These are phyloP conservation scores for Marmota flaviventris DNA, from an alignment of 2,113 vertebrate genomes.

Conservation along the genomic window DNA sequence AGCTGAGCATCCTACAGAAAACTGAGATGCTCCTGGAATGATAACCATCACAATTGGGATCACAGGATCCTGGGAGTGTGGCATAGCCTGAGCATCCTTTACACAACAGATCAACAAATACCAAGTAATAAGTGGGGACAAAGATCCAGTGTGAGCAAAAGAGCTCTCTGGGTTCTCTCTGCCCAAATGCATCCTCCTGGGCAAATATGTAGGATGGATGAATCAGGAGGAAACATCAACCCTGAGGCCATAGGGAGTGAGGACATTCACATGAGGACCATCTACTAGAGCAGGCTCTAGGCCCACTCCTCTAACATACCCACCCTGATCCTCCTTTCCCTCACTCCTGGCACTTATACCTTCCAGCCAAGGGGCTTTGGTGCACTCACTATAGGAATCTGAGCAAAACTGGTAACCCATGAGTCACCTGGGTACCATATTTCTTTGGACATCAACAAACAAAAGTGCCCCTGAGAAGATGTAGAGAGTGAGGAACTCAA, in stretches of 20 bases:
- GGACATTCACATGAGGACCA: not conserved
- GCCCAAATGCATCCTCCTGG: not conserved
- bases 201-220: not conserved
- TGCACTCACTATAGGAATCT: not conserved
- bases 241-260: not conserved
- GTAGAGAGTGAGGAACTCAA: not conserved
- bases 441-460: not conserved
- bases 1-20: not conserved
- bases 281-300: not conserved
- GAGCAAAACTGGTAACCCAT: not conserved
- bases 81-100: not conserved
- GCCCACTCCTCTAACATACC: not conserved
- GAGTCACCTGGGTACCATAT: not conserved
- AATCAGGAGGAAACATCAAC: not conserved
- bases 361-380: not conserved
- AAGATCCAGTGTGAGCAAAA: not conserved
- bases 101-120: not conserved
- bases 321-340: fast-evolving
- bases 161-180: not conserved
- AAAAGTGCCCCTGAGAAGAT: not conserved
- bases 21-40: not conserved
- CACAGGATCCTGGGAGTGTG: not conserved
- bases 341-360: not conserved
- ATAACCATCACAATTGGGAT: not conserved
- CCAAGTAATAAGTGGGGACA: not conserved